phyloP scores from a whole-genome alignment of 1,140 invertebrate species.

The Marisa cornuarietis region DNA sequence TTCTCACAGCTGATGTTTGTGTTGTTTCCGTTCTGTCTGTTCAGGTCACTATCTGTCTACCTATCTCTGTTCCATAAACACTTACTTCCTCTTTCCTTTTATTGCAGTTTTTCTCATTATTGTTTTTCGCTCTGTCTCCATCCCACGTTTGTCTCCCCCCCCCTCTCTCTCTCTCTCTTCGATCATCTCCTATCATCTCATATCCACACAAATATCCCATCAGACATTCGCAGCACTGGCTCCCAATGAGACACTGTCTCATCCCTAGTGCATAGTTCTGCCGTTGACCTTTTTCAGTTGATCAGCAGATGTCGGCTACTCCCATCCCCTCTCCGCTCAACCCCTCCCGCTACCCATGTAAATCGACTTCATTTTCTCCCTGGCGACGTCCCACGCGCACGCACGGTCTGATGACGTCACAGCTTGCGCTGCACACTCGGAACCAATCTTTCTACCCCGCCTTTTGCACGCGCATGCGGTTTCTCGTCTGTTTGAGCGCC shows the following conservation, averaged over 20 bases:
- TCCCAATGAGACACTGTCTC: background rate
- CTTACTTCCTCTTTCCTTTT: background rate
- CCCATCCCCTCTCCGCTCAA: no score
- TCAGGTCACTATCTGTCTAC: background rate
- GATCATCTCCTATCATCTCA: background rate
- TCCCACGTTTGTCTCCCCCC: background rate
- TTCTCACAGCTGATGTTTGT: background rate
- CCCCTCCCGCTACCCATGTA: no score
- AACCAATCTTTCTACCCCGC: no score
- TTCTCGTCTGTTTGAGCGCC: no score
- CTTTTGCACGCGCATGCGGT: no score
- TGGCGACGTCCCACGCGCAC: no score
- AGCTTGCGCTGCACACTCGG: no score
- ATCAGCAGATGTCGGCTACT: no score
- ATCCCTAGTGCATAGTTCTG: background rate
- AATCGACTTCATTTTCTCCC: no score
- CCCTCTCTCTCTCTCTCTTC: background rate
- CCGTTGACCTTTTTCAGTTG: background rate
- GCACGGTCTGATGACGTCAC: no score
- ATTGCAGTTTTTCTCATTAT: background rate
- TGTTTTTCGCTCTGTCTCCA: no score
- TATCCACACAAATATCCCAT: background rate
- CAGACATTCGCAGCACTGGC: background rate
- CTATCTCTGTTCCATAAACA: background rate
- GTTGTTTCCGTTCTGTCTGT: background rate